Conservation (phyloP, 2,113 vertebrate genomes). For the Aegotheles bennettii region DNA sequence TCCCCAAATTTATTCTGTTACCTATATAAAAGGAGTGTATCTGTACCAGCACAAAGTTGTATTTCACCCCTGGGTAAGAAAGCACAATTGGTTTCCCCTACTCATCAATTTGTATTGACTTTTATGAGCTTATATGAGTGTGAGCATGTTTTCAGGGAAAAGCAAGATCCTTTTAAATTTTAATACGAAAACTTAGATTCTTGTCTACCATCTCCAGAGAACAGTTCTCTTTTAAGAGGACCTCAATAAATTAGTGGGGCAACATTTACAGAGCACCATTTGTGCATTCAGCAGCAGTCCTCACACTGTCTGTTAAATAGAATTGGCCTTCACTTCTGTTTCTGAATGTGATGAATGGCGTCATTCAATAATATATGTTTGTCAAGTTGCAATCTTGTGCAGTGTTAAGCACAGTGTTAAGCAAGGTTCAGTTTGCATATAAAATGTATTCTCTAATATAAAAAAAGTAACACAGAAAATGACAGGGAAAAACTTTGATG, state of each 20-base stretch:
- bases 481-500: neutral
- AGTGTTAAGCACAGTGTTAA: conserved; percentile 53
- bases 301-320: conserved; percentile 61
- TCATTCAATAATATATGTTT: conserved; percentile 66
- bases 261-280: conserved; percentile 44
- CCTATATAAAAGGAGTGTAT: neutral
- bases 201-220: neutral
- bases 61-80: neutral
- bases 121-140: neutral
- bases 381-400: conserved; percentile 50
- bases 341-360: conserved; percentile 64
- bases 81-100: neutral
- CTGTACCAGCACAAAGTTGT: neutral
- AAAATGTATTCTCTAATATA: conserved; percentile 25
- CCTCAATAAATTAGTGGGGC: conserved; percentile 5
- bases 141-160: neutral
- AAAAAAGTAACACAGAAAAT: neutral
- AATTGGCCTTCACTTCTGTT: conserved; percentile 66
- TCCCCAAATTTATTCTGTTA: neutral
- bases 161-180: neutral
- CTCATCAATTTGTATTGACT: neutral
- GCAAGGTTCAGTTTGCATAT: conserved; percentile 33
- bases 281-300: conserved; percentile 47
- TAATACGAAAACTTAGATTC: neutral
- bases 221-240: neutral